Base-by-base conservation (phyloP, 2,113 vertebrate species). In the Syngnathus floridae region DNA sequence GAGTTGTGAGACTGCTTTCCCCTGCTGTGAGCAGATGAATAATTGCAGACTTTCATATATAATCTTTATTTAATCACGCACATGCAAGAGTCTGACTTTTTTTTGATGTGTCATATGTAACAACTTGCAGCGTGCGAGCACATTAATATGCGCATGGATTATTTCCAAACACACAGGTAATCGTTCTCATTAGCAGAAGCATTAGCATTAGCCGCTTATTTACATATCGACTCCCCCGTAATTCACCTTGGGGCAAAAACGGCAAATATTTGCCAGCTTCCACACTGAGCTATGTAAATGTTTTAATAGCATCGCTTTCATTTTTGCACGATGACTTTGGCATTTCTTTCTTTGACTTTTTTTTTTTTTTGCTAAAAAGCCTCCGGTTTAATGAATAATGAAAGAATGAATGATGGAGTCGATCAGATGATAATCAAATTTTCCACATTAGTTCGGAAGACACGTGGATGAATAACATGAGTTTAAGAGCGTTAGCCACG, bases 41-140 rank as follows among this genome's bases (percentile, higher is more conserved):
- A 58, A 76, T 73, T 81, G 21, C 67, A 40, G 46, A 41, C 49
- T 37, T 36, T 35, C 69, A 66, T 62, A 16, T 61, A 26, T 61
- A 43, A 61, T 61, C 38, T 61, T 61, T 61, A 43, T 84, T 80
- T 80, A 51, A 81, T 76, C 71, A 59, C 26, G 22, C 36, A 17
- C 26, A 31, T 0, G 54, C 9, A 7, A 74, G 48, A 49, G 31
- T 59, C 52, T 3, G 60, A 14, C 71, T 62, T 69, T 76, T 17
- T 77, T 17, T 77, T 78, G 66, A 83, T 67, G 73, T 48, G 7
- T 59, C 69, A 58, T 69, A 59, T 65, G 64, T 66, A 16, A 51
- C 3, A 65, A 21, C 13, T 11, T 26, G 51, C 51, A 26, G 21
- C 51, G 16, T 56, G 54, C 14, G 26, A 16, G 54, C 26, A 13